A percentile compares a stretch with the other conserved stretches of the same genome.
phyloP scores from a whole-genome alignment of 2,797 vertebrate genomes.

The Hoplostethus atlanticus region DNA sequence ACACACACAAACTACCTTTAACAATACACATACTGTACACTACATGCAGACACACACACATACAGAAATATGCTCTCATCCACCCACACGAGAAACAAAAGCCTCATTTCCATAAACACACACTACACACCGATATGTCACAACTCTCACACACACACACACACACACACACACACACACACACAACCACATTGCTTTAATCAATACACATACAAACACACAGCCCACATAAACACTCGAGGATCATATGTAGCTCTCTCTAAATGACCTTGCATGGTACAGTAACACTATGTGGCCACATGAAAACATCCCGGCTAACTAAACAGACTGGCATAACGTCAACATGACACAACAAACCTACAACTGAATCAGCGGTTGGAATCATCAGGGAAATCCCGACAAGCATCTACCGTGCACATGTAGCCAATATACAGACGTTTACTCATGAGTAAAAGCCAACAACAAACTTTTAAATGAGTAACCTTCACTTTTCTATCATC shows the following conservation, averaged over 20 bases:
- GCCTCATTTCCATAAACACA: background rate
- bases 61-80: background rate
- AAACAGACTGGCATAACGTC: slow-evolving; percentile 4
- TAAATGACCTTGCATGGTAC: slow-evolving; percentile 27
- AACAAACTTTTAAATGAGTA: slow-evolving; percentile 1
- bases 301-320: slow-evolving; percentile 21
- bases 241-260: slow-evolving; percentile 8
- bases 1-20: background rate
- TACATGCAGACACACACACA: too few relatives aligned
- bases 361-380: background rate
- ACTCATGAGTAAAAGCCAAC: background rate
- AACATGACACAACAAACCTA: slow-evolving; percentile 10
- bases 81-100: background rate
- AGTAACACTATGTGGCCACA: slow-evolving; percentile 10
- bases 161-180: slow-evolving; percentile 3
- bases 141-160: background rate
- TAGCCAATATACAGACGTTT: background rate
- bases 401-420: background rate
- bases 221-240: slow-evolving; percentile 36
- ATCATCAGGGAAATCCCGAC: background rate
- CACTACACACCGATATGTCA: background rate
- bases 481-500: background rate
- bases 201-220: slow-evolving; percentile 32
- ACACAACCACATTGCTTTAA: slow-evolving; percentile 31
- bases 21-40: background rate